A percentile compares a stretch with the other conserved stretches of the same genome.
phyloP scores from a whole-genome alignment of 2,113 vertebrate genomes.

The Centropristis striata region DNA sequence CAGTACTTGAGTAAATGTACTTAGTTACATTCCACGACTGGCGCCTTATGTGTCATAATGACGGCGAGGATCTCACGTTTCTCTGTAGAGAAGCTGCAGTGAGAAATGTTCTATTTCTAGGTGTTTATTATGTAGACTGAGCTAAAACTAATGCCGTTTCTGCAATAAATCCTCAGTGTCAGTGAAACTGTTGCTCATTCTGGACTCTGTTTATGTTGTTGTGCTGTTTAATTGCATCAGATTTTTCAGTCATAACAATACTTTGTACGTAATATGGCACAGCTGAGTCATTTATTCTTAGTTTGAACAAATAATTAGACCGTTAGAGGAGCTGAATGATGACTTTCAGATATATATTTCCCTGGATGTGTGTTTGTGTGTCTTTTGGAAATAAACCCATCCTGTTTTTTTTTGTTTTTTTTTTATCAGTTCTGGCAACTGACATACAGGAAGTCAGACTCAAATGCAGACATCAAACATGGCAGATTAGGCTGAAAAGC shows the following conservation, averaged over 20 bases:
- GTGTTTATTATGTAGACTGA: not conserved
- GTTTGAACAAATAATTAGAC: not conserved
- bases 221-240: no score
- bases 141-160: not conserved
- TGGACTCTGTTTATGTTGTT: no score
- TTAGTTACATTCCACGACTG: no score
- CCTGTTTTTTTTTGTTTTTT: not conserved
- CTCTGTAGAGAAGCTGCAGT: no score
- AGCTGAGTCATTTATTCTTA: not conserved
- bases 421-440: not conserved
- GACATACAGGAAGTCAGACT: not conserved
- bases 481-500: slow-evolving; percentile 1
- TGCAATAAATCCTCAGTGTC: no score
- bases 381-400: not conserved
- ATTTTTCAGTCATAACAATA: no score
- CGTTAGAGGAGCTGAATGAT: not conserved
- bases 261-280: no score
- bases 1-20: no score
- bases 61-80: no score
- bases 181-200: no score
- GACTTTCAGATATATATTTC: not conserved
- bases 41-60: no score
- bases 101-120: no score
- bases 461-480: not conserved
- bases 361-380: not conserved